Evolutionary conservation across 2,888 invertebrate species (phyloP).

Genomic region (Xestobium rufovillosum): DNA sequence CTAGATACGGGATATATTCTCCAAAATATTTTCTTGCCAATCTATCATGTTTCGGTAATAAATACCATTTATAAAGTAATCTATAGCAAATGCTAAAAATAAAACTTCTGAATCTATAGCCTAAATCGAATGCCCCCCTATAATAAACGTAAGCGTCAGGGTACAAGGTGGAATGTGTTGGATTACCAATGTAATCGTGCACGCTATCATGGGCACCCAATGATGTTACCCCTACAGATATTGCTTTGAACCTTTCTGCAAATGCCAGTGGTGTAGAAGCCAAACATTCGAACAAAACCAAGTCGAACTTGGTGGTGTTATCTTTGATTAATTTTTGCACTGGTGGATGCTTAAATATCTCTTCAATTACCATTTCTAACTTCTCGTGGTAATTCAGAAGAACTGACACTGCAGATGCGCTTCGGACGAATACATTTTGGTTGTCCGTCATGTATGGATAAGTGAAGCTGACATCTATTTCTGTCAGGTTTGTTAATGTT

Average conservation of each 20-base stretch:
- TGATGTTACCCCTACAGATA: slow-evolving; percentile 20
- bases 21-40: slow-evolving; percentile 20
- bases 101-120: too few relatives aligned
- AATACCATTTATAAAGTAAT: slow-evolving; percentile 9
- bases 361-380: too few relatives aligned
- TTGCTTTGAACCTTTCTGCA: slow-evolving; percentile 5
- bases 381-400: too few relatives aligned
- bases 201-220: slow-evolving; percentile 19
- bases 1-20: slow-evolving; percentile 16
- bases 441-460: too few relatives aligned
- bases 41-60: slow-evolving; percentile 14
- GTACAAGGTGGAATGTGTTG: slow-evolving; percentile 27
- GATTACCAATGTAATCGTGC: slow-evolving; percentile 28
- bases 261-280: slow-evolving; percentile 5
- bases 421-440: too few relatives aligned
- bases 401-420: too few relatives aligned
- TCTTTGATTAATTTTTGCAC: neutral
- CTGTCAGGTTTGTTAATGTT: too few relatives aligned
- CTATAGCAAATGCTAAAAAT: too few relatives aligned
- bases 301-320: neutral
- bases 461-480: too few relatives aligned
- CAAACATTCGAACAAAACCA: neutral
- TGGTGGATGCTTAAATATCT: neutral
- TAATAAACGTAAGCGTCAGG: slow-evolving; percentile 22
- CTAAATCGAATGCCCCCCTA: slow-evolving; percentile 8